Evolutionary conservation across 2,797 vertebrate species (phyloP), one percentile per base, ranked within the genome.

Genomic region (Pangasius mekongensis): DNA sequence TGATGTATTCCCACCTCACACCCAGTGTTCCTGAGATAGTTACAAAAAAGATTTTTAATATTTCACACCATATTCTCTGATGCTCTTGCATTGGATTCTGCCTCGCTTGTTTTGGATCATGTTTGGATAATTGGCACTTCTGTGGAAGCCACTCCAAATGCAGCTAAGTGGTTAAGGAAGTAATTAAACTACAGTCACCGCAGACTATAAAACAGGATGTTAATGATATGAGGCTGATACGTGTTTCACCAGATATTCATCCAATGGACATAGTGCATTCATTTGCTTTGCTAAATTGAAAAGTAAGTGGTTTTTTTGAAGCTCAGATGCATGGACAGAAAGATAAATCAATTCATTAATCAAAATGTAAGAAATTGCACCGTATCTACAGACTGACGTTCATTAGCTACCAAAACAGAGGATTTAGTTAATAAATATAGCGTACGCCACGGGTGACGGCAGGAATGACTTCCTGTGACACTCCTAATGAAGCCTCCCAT

Each of bases 141-240:
- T 66, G 27, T 30, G 36, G 27, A 83, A 83, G 24, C 24, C 39
- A n/a, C 7, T 66, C 6, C 7, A 43, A 82, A 82, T 8, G 56
- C 80, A 27, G 36, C 58, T 47, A 83, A 83, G 81, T 66, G 49
- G 60, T 83, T 83, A 64, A 47, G 58, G 81, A 66, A 83, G 60
- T 49, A 83, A 66, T 83, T 64, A 83, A 49, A 66, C 60, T 49
- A 30, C 60, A 49, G 62, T 20, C 16, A n/a, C 11, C 2, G 13
- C 11, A n/a, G 58, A 82, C 56, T 62, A 13, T 39, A 62, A 62
- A 82, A 82, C 49, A 49, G 11, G 39, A 83, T 49, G 60, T 30
- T 66, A 66, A 83, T 83, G 58, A 83, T 43, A 47, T n/a, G 13
- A 43, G 80, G 22, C 36, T 62, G 36, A 9, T 62, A 47, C 3